Evolutionary conservation across 2,113 vertebrate genomes (phyloP), one percentile per base, ranked within the genome.

Genomic region (Ciconia stormi): DNA sequence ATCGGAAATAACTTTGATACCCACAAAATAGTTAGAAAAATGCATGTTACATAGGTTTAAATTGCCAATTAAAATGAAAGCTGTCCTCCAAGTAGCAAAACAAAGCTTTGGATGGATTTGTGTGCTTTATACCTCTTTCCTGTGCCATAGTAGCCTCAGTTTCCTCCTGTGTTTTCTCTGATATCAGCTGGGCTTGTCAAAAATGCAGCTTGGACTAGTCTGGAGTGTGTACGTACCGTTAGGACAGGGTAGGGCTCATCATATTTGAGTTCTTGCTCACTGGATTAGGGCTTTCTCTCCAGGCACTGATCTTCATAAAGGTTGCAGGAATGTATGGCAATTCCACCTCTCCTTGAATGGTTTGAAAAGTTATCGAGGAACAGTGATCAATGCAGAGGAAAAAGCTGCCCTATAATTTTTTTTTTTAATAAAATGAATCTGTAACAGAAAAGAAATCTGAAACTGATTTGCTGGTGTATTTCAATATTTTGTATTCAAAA

Each of bases 11-110:
- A 69, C 40, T 65, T 40, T 20, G 46, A 55, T 85, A 72, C n/a
- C 32, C 71, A 58, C 50, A 71, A 82, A 94, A 76, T 13, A 7
- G 44, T 74, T 76, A 82, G 66, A 82, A 95, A 89, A 93, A 77
- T 88, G 81, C 62, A 80, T 79, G 89, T 80, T 95, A 50, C 0
- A 0, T 62, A 82, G 55, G 50, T 81, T 95, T 91, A 77, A 73
- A 84, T 29, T 65, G 38, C 46, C 42, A 86, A 47, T 93, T 93
- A 96, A 95, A 96, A 92, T 47, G 66, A 90, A 94, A 91, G 34
- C 49, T 72, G 15, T 65, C 84, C 73, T 91, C 61, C 65, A 61
- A 67, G 36, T 56, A 87, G 70, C 34, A 47, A 71, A 94, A 30
- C 49, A 71, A 76, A 87, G 44, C 49, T 89, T 87, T 72, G 49